phyloP scores from a whole-genome alignment of 1,140 invertebrate genomes.

The Battus philenor region DNA sequence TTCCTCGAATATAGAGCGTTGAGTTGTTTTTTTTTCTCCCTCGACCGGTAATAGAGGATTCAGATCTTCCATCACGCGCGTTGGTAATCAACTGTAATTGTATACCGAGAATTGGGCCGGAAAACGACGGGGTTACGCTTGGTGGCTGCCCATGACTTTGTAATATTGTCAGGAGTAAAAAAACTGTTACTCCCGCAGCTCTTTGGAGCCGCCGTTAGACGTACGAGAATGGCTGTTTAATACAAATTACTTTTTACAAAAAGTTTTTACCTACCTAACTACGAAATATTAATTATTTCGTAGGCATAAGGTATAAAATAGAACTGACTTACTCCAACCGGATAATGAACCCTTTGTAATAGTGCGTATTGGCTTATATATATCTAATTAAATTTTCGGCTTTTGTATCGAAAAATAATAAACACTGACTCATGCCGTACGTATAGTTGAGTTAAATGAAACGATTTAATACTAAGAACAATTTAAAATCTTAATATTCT shows the following conservation, averaged over 20 bases:
- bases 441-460: no score
- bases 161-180: conserved; percentile 11
- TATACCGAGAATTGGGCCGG: conserved; percentile 13
- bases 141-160: conserved; percentile 2
- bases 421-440: no score
- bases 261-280: conserved; percentile 2
- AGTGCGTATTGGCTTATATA: no score
- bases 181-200: not conserved
- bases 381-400: no score
- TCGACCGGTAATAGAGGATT: not conserved
- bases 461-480: no score
- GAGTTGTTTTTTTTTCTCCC: conserved; percentile 7
- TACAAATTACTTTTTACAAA: conserved; percentile 11
- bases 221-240: conserved; percentile 7
- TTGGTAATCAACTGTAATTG: conserved; percentile 12
- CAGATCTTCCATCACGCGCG: conserved; percentile 11
- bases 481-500: no score
- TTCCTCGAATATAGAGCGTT: conserved; percentile 7
- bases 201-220: conserved; percentile 1
- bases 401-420: no score
- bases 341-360: conserved; percentile 3
- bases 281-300: no score
- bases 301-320: conserved; percentile 3
- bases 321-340: not conserved
- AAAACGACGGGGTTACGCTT: conserved; percentile 16